Base-by-base conservation (phyloP, 1,140 invertebrate genomes). In the Telenomus remus region DNA sequence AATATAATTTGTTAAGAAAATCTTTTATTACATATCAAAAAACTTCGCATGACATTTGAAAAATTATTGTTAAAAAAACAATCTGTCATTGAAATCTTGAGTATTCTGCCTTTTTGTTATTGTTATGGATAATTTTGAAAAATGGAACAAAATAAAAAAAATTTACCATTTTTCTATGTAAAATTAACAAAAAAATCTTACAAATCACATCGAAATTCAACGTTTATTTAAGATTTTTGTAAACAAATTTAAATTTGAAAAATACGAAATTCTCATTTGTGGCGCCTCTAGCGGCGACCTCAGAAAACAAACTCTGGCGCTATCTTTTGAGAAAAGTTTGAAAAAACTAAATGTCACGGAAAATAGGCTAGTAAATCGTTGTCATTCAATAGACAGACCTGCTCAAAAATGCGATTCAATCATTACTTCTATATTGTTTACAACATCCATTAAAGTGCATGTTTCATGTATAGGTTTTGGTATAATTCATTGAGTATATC, bases 371-470 rank as follows among this genome's bases (percentile, higher is more conserved):
- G 50, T 54, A 59, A 75, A 63, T 68, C 71, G 56, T 57, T 42
- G 59, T 70, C 53, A 1, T 74, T 53, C 63, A 74, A 77, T 68
- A 51, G 39, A 44, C 79, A 82, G 79, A 82, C 81, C 84, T 84
- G 84, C 82, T 72, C 53, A 84, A 81, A 79, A 79, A 83, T 84
- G 79, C 75, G 82, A 81, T 83, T 80, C 74, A 81, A 83, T 64
- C 80, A 82, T 70, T 68, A 70, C 56, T 81, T 39, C 78, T 85
- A 85, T 83, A 81, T 83, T 47, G 78, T 85, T 27, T 84, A 85
- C 82, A 84, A 84, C 82, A 86, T 85, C 73, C 80, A 86, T 85
- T 83, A 84, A 84, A 79, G 79, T 85, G 83, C 80, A 75, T 79
- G 84, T 84, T 77, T 76, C 71, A 79, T 84, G 78, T 81, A 80